These are phyloP conservation scores for Ptychoptera contaminata DNA, from an alignment of 2,888 invertebrate genomes.

Conservation along the genomic window DNA sequence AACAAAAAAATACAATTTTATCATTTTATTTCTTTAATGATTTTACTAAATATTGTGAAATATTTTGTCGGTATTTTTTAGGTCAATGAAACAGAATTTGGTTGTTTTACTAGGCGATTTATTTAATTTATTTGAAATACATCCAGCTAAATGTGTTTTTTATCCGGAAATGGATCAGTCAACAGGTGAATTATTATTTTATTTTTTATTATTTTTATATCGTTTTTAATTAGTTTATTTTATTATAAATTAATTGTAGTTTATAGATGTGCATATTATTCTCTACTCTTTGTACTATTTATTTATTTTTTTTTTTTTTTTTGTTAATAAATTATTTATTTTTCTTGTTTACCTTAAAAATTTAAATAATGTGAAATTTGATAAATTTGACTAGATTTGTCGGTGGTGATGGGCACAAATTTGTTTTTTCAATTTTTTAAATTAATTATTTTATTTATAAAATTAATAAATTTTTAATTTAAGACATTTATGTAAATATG, in stretches of 20 bases:
- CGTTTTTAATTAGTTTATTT: slow-evolving; percentile 13
- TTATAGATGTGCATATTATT: neutral
- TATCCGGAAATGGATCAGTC: slow-evolving; percentile 53
- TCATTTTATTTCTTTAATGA: neutral
- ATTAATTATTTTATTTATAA: too few species aligned
- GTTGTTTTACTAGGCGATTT: slow-evolving; percentile 85
- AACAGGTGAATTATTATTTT: slow-evolving; percentile 8
- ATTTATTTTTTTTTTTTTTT: too few species aligned
- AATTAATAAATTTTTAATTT: too few species aligned
- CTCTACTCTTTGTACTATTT: too few species aligned
- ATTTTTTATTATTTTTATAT: neutral
- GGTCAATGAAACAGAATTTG: slow-evolving; percentile 82
- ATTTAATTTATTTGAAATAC: slow-evolving; percentile 85
- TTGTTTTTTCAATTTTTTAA: too few species aligned
- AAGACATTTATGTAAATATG: too few species aligned
- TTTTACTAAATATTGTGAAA: slow-evolving; percentile 2
- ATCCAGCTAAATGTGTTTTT: slow-evolving; percentile 76
- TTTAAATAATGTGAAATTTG: too few species aligned
- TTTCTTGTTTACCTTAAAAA: too few species aligned
- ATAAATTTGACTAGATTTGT: too few species aligned
- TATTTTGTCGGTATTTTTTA: slow-evolving; percentile 29
- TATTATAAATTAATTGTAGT: slow-evolving; percentile 9
- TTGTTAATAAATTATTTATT: too few species aligned
- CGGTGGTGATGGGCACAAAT: too few species aligned
- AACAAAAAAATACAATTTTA: slow-evolving; percentile 17